Conservation (phyloP, 2,888 invertebrate species). For the Epirrhoe tristata region DNA sequence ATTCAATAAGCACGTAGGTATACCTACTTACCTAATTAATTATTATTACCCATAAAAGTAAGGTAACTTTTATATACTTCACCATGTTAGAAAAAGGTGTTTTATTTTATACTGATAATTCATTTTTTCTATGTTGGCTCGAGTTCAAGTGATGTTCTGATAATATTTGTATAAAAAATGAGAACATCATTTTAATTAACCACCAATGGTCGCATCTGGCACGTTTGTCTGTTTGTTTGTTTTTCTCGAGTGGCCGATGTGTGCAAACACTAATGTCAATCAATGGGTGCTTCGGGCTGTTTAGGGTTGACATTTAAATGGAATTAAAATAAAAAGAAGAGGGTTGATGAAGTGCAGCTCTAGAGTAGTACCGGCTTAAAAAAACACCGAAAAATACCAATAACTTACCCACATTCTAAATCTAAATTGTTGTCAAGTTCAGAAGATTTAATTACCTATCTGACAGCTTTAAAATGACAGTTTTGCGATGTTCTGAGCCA, state of each 20-base stretch:
- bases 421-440: no score
- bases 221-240: conserved; percentile 31
- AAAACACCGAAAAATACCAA: neutral
- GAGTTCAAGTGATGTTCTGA: neutral
- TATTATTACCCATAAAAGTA: no score
- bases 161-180: conserved; percentile 19
- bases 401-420: no score
- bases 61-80: no score
- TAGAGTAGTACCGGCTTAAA: neutral
- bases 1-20: no score
- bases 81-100: no score
- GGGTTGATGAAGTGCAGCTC: conserved; percentile 7
- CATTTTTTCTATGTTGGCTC: neutral
- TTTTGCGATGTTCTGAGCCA: no score
- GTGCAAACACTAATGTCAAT: conserved; percentile 54
- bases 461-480: no score
- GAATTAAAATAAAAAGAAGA: conserved; percentile 29
- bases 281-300: conserved; percentile 42
- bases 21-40: no score
- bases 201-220: conserved; percentile 28
- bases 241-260: conserved; percentile 28
- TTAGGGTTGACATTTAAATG: conserved; percentile 33
- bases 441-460: no score
- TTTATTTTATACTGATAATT: no score
- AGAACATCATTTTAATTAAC: conserved; percentile 34